These are phyloP conservation scores for Enteromius unitaeniatus DNA, from an alignment of 2,797 vertebrate genomes.

Conservation along the genomic window DNA sequence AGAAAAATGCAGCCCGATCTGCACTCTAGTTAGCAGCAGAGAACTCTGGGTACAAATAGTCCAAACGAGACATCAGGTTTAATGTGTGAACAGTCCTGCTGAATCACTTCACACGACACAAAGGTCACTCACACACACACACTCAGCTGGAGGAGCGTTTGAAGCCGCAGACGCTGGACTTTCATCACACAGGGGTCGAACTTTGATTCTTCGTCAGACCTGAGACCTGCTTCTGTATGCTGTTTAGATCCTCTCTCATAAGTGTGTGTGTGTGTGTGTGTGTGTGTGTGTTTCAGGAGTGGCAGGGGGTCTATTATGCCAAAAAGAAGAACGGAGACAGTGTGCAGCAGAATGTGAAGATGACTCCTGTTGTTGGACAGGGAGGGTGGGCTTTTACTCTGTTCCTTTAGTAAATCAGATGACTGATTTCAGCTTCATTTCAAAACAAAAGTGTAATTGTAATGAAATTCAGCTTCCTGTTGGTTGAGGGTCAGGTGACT, in stretches of 20 bases:
- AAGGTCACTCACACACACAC: constrained; percentile 77
- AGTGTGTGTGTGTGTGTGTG: constrained; percentile 22
- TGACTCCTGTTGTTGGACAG: constrained; percentile 96
- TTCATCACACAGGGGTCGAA: constrained; percentile 71
- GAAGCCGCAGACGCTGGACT: constrained; percentile 63
- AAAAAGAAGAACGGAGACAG: constrained; percentile 97
- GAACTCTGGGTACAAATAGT: neutral
- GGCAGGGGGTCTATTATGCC: constrained; percentile 96
- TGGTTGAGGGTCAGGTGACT: neutral
- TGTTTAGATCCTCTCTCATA: constrained; percentile 38
- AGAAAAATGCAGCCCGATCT: no score
- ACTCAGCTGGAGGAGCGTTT: constrained; percentile 65
- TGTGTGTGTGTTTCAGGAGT: constrained; percentile 91
- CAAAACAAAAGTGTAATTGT: neutral
- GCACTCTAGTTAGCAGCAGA: neutral
- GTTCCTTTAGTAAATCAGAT: neutral
- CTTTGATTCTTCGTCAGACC: constrained; percentile 27
- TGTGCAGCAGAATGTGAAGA: constrained; percentile 97
- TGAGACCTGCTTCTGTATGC: constrained; percentile 38
- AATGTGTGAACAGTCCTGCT: constrained; percentile 60
- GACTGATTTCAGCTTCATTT: neutral
- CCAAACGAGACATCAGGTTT: constrained; percentile 61
- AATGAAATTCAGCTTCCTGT: neutral
- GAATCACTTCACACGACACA: constrained; percentile 73
- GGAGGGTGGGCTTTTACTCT: constrained; percentile 87